Evolutionary conservation across 2,888 invertebrate species (phyloP).

Genomic region (Stramonita haemastoma): DNA sequence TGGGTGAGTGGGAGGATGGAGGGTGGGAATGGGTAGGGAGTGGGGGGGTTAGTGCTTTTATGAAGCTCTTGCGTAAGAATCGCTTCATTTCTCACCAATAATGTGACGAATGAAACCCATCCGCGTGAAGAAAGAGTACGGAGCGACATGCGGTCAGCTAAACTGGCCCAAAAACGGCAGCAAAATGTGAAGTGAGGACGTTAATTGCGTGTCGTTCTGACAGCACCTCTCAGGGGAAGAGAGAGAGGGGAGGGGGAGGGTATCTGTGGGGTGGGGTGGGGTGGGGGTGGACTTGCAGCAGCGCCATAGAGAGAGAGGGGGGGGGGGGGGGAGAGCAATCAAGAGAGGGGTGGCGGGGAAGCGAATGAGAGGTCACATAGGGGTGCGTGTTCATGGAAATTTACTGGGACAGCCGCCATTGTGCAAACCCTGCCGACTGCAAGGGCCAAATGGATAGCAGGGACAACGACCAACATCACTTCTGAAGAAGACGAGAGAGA

Average conservation of each 20-base stretch:
- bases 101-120: slow-evolving; percentile 32
- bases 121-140: slow-evolving; percentile 26
- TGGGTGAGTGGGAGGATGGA: too few relatives aligned
- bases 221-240: neutral
- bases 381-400: slow-evolving; percentile 20
- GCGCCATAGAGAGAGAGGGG: neutral
- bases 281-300: neutral
- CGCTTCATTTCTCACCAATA: slow-evolving; percentile 38
- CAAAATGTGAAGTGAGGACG: neutral
- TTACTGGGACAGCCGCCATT: slow-evolving; percentile 22
- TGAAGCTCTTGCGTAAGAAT: slow-evolving; percentile 25
- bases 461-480: too few relatives aligned
- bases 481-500: neutral
- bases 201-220: slow-evolving; percentile 24
- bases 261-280: neutral
- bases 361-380: slow-evolving; percentile 21
- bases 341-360: neutral
- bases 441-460: neutral
- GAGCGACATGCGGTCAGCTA: slow-evolving; percentile 30
- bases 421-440: slow-evolving; percentile 8
- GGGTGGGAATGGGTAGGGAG: too few relatives aligned
- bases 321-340: neutral
- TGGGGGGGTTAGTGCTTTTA: slow-evolving; percentile 24
- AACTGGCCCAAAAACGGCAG: neutral
- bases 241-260: neutral